Base-by-base conservation (phyloP, 2,888 invertebrate genomes). In the Cerceris ruficornis region DNA sequence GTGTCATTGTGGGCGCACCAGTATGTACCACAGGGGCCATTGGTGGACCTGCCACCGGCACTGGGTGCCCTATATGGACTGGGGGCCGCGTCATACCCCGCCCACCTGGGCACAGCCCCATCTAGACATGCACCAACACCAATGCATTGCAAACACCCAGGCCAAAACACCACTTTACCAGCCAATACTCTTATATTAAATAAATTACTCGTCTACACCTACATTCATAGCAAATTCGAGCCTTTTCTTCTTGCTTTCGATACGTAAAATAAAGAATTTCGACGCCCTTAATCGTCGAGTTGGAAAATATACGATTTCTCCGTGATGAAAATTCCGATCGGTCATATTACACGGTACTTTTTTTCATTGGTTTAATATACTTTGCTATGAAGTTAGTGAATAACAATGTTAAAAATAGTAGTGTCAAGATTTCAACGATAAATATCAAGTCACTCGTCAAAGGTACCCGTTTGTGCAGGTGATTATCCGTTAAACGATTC, bases 121-220 rank as follows among this genome's bases (percentile, higher is more conserved):
- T 92, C 92, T 92, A 92, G 89, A 92, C 92, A 92, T 92, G 92
- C 92, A 92, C 92, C 92, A 92, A 92, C 92, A 92, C 92, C 92
- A 92, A 92, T 92, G 91, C 92, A 92, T 92, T 92, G 92, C 92
- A 92, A 91, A 92, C 92, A 92, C 90, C 89, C 91, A 91, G 90
- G 90, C 91, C 88, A 91, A 88, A 91, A 92, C 90, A 91, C 90
- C 90, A 87, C 86, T 89, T 88, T 88, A 86, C 86, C 90, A 91
- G 87, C 89, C 89, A 91, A 86, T 88, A 88, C 88, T 87, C 70
- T 85, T 81, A 84, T 78, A 71, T 85, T 82, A 82, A 68, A 83
- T 73, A 73, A 83, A 82, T 88, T 78, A 86, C 85, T 87, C 83
- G 83, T 73, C 88, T 86, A 88, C 85, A 41, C 81, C 79, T 88